phyloP scores from a whole-genome alignment of 2,113 vertebrate species.

The Acanthochromis polyacanthus region DNA sequence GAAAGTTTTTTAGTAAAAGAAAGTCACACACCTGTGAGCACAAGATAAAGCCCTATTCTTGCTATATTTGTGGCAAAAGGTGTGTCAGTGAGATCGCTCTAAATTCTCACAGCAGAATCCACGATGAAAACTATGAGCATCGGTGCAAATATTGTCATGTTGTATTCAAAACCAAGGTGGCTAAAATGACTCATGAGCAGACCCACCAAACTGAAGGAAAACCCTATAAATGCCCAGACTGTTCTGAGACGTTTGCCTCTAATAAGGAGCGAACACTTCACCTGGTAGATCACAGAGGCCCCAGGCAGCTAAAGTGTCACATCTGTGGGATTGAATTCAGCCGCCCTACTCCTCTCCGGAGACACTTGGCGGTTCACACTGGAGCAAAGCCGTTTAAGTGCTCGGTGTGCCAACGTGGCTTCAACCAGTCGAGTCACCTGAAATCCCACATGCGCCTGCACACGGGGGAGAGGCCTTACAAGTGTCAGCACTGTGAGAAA shows the following conservation, averaged over 20 bases:
- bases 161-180: slow-evolving; percentile 62
- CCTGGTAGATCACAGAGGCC: slow-evolving; percentile 49
- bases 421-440: slow-evolving; percentile 67
- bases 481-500: slow-evolving; percentile 67
- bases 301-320: slow-evolving; percentile 45
- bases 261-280: slow-evolving; percentile 46
- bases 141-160: slow-evolving; percentile 67
- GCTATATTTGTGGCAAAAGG: slow-evolving; percentile 70
- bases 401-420: slow-evolving; percentile 63
- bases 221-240: slow-evolving; percentile 69
- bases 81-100: slow-evolving; percentile 31
- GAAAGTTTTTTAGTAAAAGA: slow-evolving; percentile 38
- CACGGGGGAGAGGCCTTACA: slow-evolving; percentile 72
- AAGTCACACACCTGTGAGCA: slow-evolving; percentile 65
- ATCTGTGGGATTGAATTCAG: slow-evolving; percentile 61
- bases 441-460: slow-evolving; percentile 78
- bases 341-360: slow-evolving; percentile 1
- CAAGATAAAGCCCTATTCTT: slow-evolving; percentile 60
- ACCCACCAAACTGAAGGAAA: slow-evolving; percentile 33
- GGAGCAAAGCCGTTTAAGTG: slow-evolving; percentile 60
- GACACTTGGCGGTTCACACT: slow-evolving; percentile 66
- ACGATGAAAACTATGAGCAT: slow-evolving; percentile 54
- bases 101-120: slow-evolving; percentile 55
- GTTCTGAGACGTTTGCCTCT: slow-evolving; percentile 46
- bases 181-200: slow-evolving; percentile 62